A percentile compares a stretch with the other conserved stretches of the same genome.
These are phyloP conservation scores for Thinocorus orbignyianus DNA, from an alignment of 2,113 vertebrate genomes.

Conservation along the genomic window DNA sequence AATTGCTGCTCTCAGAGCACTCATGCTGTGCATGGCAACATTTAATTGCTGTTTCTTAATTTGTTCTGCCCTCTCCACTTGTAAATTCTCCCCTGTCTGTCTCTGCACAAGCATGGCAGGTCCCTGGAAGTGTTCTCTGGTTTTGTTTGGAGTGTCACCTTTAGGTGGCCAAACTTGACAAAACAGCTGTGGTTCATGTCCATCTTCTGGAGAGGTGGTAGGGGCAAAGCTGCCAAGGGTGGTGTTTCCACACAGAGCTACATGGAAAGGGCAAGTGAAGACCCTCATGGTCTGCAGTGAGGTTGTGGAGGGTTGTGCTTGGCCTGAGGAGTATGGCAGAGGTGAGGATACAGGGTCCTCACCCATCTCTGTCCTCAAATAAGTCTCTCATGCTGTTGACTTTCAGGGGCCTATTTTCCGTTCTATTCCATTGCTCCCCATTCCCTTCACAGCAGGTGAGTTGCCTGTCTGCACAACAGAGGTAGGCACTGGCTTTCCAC, in stretches of 20 bases:
- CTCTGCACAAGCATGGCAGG: rapidly evolving
- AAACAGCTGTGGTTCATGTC: background rate
- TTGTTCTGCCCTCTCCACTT: background rate
- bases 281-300: background rate
- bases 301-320: background rate
- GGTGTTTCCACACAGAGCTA: background rate
- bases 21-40: rapidly evolving
- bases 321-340: background rate
- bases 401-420: background rate
- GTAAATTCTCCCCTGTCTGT: background rate
- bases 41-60: background rate
- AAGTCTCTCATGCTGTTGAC: background rate
- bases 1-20: background rate
- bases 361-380: background rate
- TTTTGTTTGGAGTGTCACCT: background rate
- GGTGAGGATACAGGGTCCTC: background rate
- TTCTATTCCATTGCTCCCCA: background rate
- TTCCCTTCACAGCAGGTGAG: background rate
- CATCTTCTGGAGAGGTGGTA: background rate
- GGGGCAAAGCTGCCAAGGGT: background rate
- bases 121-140: background rate
- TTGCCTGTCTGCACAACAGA: too few relatives aligned
- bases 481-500: background rate
- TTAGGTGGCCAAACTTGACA: background rate
- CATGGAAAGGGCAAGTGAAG: rapidly evolving